Evolutionary conservation across 2,888 invertebrate species (phyloP).

Genomic region (Spialia ferax): DNA sequence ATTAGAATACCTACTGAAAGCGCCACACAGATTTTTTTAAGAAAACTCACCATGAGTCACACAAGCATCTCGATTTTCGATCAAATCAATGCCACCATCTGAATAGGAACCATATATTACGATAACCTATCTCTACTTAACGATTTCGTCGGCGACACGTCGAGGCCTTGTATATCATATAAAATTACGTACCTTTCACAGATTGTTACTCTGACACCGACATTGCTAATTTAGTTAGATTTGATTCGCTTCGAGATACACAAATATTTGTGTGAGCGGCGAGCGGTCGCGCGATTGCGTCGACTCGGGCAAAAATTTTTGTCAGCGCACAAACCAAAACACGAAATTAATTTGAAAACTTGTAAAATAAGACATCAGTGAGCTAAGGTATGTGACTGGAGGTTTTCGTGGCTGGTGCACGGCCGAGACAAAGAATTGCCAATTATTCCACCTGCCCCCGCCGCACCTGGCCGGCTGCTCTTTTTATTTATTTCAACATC

Average conservation of each 20-base stretch:
- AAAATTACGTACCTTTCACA: conserved; percentile 40
- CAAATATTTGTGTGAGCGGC: conserved; percentile 32
- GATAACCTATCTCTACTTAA: conserved; percentile 32
- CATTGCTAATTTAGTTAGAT: conserved; percentile 37
- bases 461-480: conserved; percentile 82
- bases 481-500: conserved; percentile 84
- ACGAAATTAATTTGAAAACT: conserved; percentile 47
- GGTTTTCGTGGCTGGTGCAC: conserved; percentile 66
- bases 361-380: conserved; percentile 67
- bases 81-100: conserved; percentile 37
- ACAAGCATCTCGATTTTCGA: conserved; percentile 35
- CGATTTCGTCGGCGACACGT: conserved; percentile 36
- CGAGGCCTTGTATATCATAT: conserved; percentile 38
- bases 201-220: conserved; percentile 35
- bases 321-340: conserved; percentile 41
- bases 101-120: conserved; percentile 34
- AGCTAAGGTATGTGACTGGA: conserved; percentile 67
- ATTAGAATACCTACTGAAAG: neutral
- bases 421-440: conserved; percentile 84
- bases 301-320: conserved; percentile 24
- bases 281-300: conserved; percentile 14
- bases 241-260: conserved; percentile 34
- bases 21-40: conserved; percentile 5
- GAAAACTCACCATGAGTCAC: conserved; percentile 36
- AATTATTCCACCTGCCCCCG: conserved; percentile 85